Percentiles rank a stretch among this genome's conserved stretches.
Evolutionary conservation across 2,888 invertebrate genomes (phyloP).

Genomic region (Azorinus chamasolen): DNA sequence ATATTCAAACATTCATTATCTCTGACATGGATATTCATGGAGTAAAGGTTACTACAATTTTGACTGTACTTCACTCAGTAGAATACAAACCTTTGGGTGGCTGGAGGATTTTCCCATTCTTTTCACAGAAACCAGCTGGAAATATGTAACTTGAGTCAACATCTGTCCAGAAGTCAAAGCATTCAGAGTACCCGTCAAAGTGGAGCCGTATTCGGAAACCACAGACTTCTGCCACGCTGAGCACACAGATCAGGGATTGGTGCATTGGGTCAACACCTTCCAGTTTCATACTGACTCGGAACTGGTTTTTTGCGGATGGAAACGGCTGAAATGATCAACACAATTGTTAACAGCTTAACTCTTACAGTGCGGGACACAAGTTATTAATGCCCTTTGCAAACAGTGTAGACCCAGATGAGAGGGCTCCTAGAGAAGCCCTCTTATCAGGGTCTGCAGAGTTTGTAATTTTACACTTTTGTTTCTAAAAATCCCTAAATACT

Average conservation of each 20-base stretch:
- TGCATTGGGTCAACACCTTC: slow-evolving; percentile 98
- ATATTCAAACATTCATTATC: too few species aligned
- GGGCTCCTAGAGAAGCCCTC: too few species aligned
- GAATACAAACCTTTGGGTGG: slow-evolving; percentile 91
- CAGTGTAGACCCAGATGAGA: too few species aligned
- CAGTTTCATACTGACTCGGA: slow-evolving; percentile 93
- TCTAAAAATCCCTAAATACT: too few species aligned
- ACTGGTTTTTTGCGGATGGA: slow-evolving; percentile 91
- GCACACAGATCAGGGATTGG: slow-evolving; percentile 95
- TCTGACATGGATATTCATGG: too few species aligned
- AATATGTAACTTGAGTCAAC: slow-evolving; percentile 97
- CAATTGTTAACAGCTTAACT: too few species aligned
- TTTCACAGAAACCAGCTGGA: slow-evolving; percentile 97
- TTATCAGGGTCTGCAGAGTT: too few species aligned
- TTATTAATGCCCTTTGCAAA: too few species aligned
- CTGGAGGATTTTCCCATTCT: slow-evolving; percentile 92
- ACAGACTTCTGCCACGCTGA: slow-evolving; percentile 91
- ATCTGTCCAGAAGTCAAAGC: slow-evolving; percentile 97
- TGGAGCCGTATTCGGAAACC: slow-evolving; percentile 95
- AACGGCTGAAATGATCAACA: slow-evolving; percentile 89
- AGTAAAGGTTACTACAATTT: too few species aligned
- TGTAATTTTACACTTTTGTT: too few species aligned
- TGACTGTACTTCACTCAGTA: too few species aligned
- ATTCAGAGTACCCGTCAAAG: slow-evolving; percentile 96
- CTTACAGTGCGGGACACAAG: too few species aligned